phyloP scores from a whole-genome alignment of 2,113 vertebrate species.

The Sapajus apella region DNA sequence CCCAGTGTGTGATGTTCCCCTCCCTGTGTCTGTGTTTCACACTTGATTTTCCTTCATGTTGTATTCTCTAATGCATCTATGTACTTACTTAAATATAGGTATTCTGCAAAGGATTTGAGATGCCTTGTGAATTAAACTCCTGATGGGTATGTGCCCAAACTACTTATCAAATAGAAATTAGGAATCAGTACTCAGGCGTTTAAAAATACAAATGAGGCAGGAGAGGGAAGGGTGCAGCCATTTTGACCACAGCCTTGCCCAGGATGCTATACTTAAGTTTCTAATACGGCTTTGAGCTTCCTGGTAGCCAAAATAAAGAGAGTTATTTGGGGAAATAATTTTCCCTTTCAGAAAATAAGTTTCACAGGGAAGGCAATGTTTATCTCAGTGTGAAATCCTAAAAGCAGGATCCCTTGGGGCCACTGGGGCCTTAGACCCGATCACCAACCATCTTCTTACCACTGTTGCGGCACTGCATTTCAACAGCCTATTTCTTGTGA shows the following conservation, averaged over 20 bases:
- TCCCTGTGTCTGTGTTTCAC: no score
- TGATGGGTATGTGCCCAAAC: background rate
- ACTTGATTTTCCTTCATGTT: background rate
- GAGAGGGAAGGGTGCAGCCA: background rate
- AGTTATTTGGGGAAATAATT: background rate
- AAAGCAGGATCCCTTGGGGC: background rate
- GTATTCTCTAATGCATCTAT: accelerated
- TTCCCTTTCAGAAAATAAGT: background rate
- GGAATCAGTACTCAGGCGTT: background rate
- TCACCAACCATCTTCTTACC: accelerated
- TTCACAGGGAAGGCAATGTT: background rate
- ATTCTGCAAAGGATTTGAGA: background rate
- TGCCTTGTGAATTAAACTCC: background rate
- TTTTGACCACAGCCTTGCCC: background rate
- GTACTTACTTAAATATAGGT: no score
- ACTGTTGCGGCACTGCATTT: accelerated
- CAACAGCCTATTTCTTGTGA: background rate
- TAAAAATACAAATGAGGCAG: background rate
- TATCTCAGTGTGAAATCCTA: background rate
- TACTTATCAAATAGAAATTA: background rate
- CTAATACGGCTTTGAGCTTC: background rate
- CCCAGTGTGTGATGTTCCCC: no score
- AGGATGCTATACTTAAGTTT: accelerated
- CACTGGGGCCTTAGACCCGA: accelerated
- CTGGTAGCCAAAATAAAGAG: background rate